phyloP scores from a whole-genome alignment of 2,888 invertebrate genomes.

The Ptychoptera albimana region DNA sequence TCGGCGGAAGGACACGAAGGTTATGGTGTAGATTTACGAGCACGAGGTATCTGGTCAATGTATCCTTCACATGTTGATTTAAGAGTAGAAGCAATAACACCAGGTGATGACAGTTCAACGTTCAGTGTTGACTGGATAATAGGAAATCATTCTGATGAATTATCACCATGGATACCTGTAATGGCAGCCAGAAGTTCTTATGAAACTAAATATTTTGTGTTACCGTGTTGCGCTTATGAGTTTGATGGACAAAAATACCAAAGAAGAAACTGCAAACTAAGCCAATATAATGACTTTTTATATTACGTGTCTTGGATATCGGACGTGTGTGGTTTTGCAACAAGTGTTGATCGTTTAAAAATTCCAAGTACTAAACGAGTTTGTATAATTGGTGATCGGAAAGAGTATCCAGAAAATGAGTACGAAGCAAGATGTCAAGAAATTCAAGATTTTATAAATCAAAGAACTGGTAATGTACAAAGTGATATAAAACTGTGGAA shows the following conservation, averaged over 20 bases:
- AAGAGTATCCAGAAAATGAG: constrained; percentile 30
- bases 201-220: constrained; percentile 64
- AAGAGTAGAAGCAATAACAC: constrained; percentile 49
- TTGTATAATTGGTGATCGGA: constrained; percentile 48
- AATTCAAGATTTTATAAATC: constrained; percentile 33
- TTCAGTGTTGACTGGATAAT: constrained; percentile 78
- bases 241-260: constrained; percentile 76
- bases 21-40: constrained; percentile 68
- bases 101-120: constrained; percentile 42
- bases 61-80: constrained; percentile 41
- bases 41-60: constrained; percentile 75
- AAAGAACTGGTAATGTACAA: constrained; percentile 5
- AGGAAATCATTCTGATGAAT: constrained; percentile 97
- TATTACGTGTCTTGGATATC: constrained; percentile 45
- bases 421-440: constrained; percentile 25
- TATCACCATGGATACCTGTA: constrained; percentile 97
- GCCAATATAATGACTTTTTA: constrained; percentile 64
- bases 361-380: constrained; percentile 95
- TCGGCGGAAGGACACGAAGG: constrained; percentile 70
- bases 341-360: constrained; percentile 64
- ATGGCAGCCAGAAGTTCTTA: constrained; percentile 67
- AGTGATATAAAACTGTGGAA: constrained; percentile 24
- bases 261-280: constrained; percentile 47
- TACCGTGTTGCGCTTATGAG: constrained; percentile 92
- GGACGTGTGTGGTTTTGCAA: constrained; percentile 54